Evolutionary conservation across 2,113 vertebrate species (phyloP).

Genomic region (Typhlomys cinereus): DNA sequence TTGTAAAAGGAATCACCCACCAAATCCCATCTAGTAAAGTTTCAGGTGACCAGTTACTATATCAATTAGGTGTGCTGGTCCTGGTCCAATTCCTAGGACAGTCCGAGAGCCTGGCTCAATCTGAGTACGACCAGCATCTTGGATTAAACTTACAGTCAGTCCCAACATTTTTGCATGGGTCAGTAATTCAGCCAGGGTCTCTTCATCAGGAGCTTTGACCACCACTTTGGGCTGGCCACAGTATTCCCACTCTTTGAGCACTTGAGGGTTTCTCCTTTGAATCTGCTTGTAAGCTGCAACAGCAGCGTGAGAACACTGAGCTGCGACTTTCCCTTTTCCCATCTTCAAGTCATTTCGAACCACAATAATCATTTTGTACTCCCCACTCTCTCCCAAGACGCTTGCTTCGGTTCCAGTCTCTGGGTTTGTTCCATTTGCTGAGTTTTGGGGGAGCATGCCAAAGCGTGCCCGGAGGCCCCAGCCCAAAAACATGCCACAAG

Average conservation of each 20-base stretch:
- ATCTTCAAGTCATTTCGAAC: constrained; percentile 97
- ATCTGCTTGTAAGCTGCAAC: constrained; percentile 95
- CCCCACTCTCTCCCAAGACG: constrained; percentile 92
- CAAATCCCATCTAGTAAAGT: constrained; percentile 87
- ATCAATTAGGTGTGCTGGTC: constrained; percentile 92
- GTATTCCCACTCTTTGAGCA: constrained; percentile 96
- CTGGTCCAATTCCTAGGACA: constrained; percentile 94
- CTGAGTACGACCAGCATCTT: constrained; percentile 97
- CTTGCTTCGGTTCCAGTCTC: constrained; percentile 75
- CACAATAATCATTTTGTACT: constrained; percentile 95
- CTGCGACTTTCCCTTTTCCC: constrained; percentile 97
- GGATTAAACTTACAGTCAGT: constrained; percentile 94
- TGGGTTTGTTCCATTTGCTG: not conserved
- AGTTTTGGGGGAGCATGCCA: constrained; percentile 1
- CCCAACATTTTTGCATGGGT: constrained; percentile 89
- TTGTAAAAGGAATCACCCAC: not conserved
- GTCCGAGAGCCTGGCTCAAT: constrained; percentile 95
- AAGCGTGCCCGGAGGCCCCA: constrained; percentile 89
- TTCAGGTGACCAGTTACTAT: constrained; percentile 95
- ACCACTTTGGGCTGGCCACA: constrained; percentile 98
- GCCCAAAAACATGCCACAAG: constrained; percentile 91
- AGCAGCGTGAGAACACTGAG: constrained; percentile 96
- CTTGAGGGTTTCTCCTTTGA: constrained; percentile 89
- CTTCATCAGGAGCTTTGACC: constrained; percentile 93
- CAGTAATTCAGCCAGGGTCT: constrained; percentile 89